phyloP scores from a whole-genome alignment of 2,888 invertebrate genomes.

The Hemaris fuciformis region DNA sequence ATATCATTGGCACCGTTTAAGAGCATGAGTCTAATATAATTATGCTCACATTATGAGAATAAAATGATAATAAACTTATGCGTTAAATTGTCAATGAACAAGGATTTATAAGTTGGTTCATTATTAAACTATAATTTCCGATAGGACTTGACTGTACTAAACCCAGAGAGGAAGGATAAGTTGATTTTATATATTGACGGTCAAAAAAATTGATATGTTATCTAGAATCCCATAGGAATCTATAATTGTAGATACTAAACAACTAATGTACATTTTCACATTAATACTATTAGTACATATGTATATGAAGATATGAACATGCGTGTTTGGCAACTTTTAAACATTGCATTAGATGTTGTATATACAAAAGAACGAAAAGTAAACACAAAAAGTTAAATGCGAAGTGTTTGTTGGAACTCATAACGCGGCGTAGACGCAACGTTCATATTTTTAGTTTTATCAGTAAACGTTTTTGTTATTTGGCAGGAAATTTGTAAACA shows the following conservation, averaged over 20 bases:
- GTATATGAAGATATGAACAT: neutral
- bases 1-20: neutral
- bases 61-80: no score
- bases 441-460: slow-evolving; percentile 1
- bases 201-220: no score
- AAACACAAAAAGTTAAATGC: neutral
- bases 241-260: no score
- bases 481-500: neutral
- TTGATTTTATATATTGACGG: no score
- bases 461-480: slow-evolving; percentile 1
- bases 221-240: no score
- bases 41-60: neutral
- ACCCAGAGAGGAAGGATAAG: no score
- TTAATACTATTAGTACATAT: neutral
- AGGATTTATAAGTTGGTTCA: no score
- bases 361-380: neutral
- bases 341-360: neutral
- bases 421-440: neutral
- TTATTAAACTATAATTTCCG: no score
- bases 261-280: neutral
- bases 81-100: no score
- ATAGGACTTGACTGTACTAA: no score
- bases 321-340: neutral
- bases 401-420: neutral
- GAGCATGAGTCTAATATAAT: neutral